Evolutionary conservation across 1,140 invertebrate genomes (phyloP).

Genomic region (Centruroides vittatus): DNA sequence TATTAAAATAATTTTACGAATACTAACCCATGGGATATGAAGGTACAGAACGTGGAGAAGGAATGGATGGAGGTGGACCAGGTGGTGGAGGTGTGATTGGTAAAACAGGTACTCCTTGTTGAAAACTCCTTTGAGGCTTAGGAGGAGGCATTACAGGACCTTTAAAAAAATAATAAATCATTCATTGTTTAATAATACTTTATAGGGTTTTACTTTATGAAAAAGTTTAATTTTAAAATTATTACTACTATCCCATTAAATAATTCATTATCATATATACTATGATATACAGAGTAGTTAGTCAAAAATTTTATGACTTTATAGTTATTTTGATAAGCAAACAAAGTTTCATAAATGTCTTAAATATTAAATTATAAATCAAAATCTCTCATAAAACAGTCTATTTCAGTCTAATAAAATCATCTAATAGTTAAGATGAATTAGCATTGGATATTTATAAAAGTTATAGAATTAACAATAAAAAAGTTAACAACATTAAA

Average conservation of each 20-base stretch:
- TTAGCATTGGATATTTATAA: no score
- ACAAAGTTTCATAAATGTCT: no score
- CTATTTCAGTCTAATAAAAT: no score
- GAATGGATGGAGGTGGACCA: slow-evolving; percentile 18
- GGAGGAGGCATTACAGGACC: slow-evolving; percentile 21
- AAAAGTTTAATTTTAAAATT: neutral
- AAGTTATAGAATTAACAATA: no score
- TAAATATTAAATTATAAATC: no score
- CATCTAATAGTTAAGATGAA: no score
- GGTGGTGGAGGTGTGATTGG: slow-evolving; percentile 18
- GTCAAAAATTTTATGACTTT: no score
- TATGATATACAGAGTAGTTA: no score
- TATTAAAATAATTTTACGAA: neutral
- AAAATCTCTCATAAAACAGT: no score
- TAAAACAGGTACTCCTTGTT: slow-evolving; percentile 14
- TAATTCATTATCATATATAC: no score
- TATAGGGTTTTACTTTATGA: neutral
- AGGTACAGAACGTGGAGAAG: slow-evolving; percentile 16
- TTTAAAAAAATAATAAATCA: neutral
- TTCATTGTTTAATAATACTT: neutral
- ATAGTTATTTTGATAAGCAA: no score
- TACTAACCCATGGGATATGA: slow-evolving; percentile 12
- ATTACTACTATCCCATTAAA: neutral
- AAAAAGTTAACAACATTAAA: no score
- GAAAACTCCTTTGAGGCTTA: slow-evolving; percentile 25